phyloP scores from a whole-genome alignment of 2,113 vertebrate species.

The Sphaerodactylus townsendi region DNA sequence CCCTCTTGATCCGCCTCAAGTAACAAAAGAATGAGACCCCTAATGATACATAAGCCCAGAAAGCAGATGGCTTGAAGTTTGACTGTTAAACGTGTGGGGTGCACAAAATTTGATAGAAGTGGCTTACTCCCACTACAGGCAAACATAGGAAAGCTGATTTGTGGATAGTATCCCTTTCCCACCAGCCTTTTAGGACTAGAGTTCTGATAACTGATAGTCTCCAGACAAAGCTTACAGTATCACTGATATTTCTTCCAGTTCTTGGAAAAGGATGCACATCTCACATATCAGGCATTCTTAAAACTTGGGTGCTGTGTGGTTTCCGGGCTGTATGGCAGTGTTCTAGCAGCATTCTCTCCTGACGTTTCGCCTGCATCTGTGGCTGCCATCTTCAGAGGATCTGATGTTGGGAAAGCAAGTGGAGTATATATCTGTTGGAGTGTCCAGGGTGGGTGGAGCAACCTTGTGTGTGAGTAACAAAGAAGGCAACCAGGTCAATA shows the following conservation, averaged over 20 bases:
- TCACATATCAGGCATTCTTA: not conserved
- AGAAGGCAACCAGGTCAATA: no score
- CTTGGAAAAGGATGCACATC: not conserved
- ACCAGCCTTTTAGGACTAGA: not conserved
- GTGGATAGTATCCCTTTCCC: not conserved
- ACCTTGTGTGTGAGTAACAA: no score
- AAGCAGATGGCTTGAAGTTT: conserved; percentile 27
- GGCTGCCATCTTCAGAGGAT: no score
- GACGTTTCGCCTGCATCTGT: no score
- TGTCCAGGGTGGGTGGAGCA: no score
- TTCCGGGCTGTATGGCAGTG: no score
- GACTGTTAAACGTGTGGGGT: conserved; percentile 1
- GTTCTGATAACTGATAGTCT: not conserved
- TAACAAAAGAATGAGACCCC: not conserved
- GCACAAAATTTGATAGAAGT: not conserved
- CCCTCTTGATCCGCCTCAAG: fast-evolving
- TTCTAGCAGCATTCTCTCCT: no score
- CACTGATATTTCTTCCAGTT: not conserved
- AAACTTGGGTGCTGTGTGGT: no score
- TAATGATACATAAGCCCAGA: not conserved
- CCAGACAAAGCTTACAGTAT: not conserved
- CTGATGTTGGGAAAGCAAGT: no score
- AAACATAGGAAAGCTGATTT: not conserved
- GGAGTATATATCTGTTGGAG: no score
- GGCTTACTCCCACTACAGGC: not conserved